A percentile compares a stretch with the other conserved stretches of the same genome.
Conservation (phyloP, 2,797 vertebrate genomes). For the Anguilla obscura region DNA sequence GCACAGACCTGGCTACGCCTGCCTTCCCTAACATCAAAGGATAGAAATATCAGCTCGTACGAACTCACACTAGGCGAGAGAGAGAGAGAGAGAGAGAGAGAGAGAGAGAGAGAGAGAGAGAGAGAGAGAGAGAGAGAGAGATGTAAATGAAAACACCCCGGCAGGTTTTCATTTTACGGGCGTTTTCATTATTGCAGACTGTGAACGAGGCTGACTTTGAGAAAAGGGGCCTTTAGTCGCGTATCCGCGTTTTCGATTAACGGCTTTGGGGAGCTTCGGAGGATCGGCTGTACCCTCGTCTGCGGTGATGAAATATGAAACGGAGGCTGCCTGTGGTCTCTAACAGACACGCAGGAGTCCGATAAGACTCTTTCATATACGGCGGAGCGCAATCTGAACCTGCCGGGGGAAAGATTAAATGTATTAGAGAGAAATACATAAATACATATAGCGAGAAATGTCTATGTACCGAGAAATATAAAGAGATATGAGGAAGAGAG, state of each 20-base stretch:
- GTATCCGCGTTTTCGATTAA: slow-evolving; percentile 83
- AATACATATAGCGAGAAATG: neutral
- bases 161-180: slow-evolving; percentile 77
- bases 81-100: neutral
- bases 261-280: slow-evolving; percentile 82
- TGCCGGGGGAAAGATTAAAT: slow-evolving; percentile 84
- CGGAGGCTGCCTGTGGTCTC: slow-evolving; percentile 83
- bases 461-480: neutral
- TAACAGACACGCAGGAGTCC: slow-evolving; percentile 85
- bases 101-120: neutral
- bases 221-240: slow-evolving; percentile 69
- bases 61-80: slow-evolving; percentile 56
- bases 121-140: neutral
- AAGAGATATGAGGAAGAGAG: neutral
- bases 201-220: slow-evolving; percentile 80
- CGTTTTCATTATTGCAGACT: slow-evolving; percentile 82
- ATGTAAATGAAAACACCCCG: slow-evolving; percentile 76
- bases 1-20: slow-evolving; percentile 77
- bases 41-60: slow-evolving; percentile 81
- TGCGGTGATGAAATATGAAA: slow-evolving; percentile 88
- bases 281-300: slow-evolving; percentile 86
- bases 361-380: slow-evolving; percentile 84
- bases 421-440: slow-evolving; percentile 58
- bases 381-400: slow-evolving; percentile 80
- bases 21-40: slow-evolving; percentile 70